Evolutionary conservation across 2,888 invertebrate species (phyloP).

Genomic region (Encarsia formosa): DNA sequence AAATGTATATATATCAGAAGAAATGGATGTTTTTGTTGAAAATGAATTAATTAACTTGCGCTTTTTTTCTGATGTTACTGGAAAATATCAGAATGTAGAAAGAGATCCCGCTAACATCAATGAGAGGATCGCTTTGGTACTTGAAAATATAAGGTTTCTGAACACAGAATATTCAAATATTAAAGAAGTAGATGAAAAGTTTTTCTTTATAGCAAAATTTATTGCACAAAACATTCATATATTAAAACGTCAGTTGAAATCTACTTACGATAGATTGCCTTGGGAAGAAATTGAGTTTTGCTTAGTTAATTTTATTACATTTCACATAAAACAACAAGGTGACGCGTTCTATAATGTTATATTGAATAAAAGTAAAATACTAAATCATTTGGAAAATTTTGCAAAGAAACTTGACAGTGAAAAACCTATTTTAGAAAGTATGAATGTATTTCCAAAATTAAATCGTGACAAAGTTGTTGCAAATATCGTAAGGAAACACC

Average conservation of each 20-base stretch:
- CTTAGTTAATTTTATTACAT: constrained; percentile 29
- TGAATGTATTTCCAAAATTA: constrained; percentile 19
- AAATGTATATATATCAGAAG: constrained; percentile 28
- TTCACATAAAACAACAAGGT: constrained; percentile 20
- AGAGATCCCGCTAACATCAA: constrained; percentile 9
- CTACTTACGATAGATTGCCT: constrained; percentile 31
- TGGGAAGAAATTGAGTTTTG: constrained; percentile 39
- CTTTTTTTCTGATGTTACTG: constrained; percentile 11
- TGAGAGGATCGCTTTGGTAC: constrained; percentile 16
- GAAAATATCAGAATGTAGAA: not conserved
- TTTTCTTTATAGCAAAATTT: constrained; percentile 26
- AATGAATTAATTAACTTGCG: constrained; percentile 18
- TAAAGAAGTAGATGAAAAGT: constrained; percentile 25
- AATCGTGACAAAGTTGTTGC: constrained; percentile 12
- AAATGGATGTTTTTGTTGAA: constrained; percentile 25
- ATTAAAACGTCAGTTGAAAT: constrained; percentile 32
- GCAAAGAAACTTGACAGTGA: constrained; percentile 16
- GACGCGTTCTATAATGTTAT: constrained; percentile 20
- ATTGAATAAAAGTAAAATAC: constrained; percentile 22
- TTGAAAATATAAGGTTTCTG: constrained; percentile 16
- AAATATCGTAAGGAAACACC: constrained; percentile 9
- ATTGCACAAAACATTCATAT: constrained; percentile 30
- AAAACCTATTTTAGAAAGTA: too few species aligned
- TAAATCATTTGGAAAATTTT: constrained; percentile 26
- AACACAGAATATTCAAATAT: too few species aligned